A percentile compares a stretch with the other conserved stretches of the same genome.
phyloP scores from a whole-genome alignment of 2,888 invertebrate genomes.

The Syrphus vitripennis region DNA sequence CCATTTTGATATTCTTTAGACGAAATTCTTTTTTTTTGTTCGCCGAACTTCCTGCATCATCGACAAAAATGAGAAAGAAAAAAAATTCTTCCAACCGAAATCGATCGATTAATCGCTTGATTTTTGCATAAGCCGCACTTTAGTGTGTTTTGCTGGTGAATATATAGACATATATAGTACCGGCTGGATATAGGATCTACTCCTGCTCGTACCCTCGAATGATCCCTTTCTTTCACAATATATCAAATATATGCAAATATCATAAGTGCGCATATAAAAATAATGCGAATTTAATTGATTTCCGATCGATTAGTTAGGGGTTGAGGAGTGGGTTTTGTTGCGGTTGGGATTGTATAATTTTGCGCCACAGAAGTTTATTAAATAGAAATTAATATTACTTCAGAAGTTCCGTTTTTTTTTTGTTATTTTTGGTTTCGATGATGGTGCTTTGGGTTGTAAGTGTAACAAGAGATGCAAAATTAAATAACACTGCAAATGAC shows the following conservation, averaged over 20 bases:
- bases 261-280: conserved; percentile 54
- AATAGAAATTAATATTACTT: conserved; percentile 61
- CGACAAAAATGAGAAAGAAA: neutral
- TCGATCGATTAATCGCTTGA: conserved; percentile 66
- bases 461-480: conserved; percentile 6
- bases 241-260: conserved; percentile 45
- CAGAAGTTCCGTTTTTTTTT: neutral
- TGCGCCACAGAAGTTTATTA: conserved; percentile 43
- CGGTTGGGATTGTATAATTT: neutral
- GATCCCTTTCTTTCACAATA: neutral
- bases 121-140: conserved; percentile 68
- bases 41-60: neutral
- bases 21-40: neutral
- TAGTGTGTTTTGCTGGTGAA: conserved; percentile 26
- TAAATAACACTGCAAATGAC: conserved; percentile 60
- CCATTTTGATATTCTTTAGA: conserved; percentile 66
- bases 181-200: neutral
- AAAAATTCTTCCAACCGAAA: conserved; percentile 29
- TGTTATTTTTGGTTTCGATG: neutral
- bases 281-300: conserved; percentile 71
- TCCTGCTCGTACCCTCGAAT: neutral
- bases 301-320: conserved; percentile 65
- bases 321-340: too few species aligned
- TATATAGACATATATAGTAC: neutral
- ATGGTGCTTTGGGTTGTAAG: neutral